phyloP scores from a whole-genome alignment of 2,797 vertebrate species.

The Gymnodraco acuticeps region DNA sequence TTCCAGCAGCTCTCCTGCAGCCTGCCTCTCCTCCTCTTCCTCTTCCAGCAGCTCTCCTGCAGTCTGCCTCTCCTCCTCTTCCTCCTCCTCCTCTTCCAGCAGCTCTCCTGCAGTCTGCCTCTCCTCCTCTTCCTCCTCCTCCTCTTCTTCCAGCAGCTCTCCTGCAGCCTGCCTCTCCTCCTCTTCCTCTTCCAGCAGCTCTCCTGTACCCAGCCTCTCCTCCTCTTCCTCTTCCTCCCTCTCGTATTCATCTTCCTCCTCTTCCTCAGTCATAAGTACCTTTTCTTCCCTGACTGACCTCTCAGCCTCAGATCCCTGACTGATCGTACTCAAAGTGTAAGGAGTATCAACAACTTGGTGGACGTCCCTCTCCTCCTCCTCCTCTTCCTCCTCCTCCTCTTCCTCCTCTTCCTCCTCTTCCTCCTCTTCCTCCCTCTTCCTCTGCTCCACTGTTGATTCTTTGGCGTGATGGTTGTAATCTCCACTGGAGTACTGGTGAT shows the following conservation, averaged over 20 bases:
- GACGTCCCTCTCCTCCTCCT: constrained; percentile 44
- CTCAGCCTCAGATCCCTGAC: constrained; percentile 78
- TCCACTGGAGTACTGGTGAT: constrained; percentile 87
- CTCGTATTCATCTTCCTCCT: constrained; percentile 62
- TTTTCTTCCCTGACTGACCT: constrained; percentile 72
- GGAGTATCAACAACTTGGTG: constrained; percentile 62
- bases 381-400: too few relatives aligned
- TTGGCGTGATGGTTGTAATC: constrained; percentile 80
- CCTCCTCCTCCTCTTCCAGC: constrained; percentile 16
- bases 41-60: background rate
- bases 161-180: constrained; percentile 35
- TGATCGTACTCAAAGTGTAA: constrained; percentile 66
- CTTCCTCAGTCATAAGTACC: constrained; percentile 66
- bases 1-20: background rate
- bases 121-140: constrained; percentile 78
- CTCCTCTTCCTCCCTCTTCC: constrained; percentile 76
- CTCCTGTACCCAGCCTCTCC: background rate
- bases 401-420: constrained; percentile 74
- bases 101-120: background rate
- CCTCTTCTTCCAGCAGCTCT: constrained; percentile 42
- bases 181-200: constrained; percentile 47
- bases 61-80: constrained; percentile 64
- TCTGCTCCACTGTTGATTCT: constrained; percentile 67
- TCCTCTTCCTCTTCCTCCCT: constrained; percentile 60
- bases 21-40: background rate